phyloP scores from a whole-genome alignment of 2,113 vertebrate genomes.

The Thymallus thymallus region DNA sequence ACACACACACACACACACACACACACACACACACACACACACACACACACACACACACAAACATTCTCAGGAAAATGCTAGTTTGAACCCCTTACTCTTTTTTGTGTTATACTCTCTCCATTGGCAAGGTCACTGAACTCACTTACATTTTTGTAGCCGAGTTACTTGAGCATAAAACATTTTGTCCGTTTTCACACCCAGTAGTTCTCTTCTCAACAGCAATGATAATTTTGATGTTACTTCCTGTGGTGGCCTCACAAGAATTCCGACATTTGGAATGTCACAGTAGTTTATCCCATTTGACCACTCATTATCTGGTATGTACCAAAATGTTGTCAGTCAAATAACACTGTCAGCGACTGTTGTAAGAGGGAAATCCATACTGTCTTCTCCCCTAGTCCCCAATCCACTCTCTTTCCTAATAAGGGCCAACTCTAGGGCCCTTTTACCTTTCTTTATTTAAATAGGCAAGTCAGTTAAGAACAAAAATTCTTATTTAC shows the following conservation, averaged over 20 bases:
- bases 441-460: too few species aligned
- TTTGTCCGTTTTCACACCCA: too few species aligned
- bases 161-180: too few species aligned
- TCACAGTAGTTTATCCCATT: too few species aligned
- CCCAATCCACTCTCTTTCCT: slow-evolving; percentile 33
- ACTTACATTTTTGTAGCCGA: slow-evolving; percentile 4
- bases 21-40: not conserved
- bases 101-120: slow-evolving; percentile 16
- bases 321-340: not conserved
- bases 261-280: too few species aligned
- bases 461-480: too few species aligned
- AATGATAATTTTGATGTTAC: too few species aligned
- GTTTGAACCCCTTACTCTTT: too few species aligned
- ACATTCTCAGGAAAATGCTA: not conserved
- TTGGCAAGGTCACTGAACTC: slow-evolving; percentile 27
- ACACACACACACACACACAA: slow-evolving; percentile 28
- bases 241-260: too few species aligned
- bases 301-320: not conserved
- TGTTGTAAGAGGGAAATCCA: slow-evolving; percentile 22
- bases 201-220: too few species aligned
- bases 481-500: too few species aligned
- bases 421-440: slow-evolving; percentile 59
- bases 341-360: not conserved
- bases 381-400: slow-evolving; percentile 32
- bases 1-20: slow-evolving; percentile 20